Evolutionary conservation across 2,888 invertebrate species (phyloP).

Genomic region (Synergus japonicus): DNA sequence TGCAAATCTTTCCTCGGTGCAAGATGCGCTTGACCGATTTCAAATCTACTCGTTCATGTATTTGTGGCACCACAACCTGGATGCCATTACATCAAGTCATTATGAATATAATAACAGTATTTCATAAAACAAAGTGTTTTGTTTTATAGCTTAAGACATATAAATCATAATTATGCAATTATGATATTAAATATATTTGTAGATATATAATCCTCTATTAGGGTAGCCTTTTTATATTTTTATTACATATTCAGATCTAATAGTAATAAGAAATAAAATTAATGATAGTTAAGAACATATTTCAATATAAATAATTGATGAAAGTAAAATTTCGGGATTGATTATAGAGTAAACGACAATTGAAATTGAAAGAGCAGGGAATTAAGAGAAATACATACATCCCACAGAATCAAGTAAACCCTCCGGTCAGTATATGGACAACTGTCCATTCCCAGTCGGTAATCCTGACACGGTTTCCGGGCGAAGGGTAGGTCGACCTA

Average conservation of each 20-base stretch:
- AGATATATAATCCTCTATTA: too few species aligned
- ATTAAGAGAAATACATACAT: conserved; percentile 39
- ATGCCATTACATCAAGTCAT: background rate
- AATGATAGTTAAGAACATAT: background rate
- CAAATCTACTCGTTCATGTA: conserved; percentile 24
- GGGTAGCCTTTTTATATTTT: too few species aligned
- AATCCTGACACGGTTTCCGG: conserved; percentile 69
- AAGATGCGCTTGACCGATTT: conserved; percentile 23
- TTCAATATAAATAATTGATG: background rate
- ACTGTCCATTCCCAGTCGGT: conserved; percentile 69
- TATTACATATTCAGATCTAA: too few species aligned
- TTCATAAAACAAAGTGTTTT: background rate
- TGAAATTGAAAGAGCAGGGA: conserved; percentile 34
- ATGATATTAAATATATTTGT: too few species aligned
- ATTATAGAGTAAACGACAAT: conserved; percentile 24
- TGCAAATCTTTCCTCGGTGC: conserved; percentile 59
- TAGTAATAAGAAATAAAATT: background rate
- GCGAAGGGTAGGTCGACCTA: conserved; percentile 46
- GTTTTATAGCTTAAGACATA: background rate
- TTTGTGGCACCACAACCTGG: conserved; percentile 11
- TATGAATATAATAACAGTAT: background rate
- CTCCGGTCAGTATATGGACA: conserved; percentile 51
- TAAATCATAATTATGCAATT: too few species aligned
- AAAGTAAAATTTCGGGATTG: background rate
- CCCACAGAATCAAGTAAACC: conserved; percentile 33